Base-by-base conservation (phyloP, 2,113 vertebrate species). In the Donacobius atricapilla region DNA sequence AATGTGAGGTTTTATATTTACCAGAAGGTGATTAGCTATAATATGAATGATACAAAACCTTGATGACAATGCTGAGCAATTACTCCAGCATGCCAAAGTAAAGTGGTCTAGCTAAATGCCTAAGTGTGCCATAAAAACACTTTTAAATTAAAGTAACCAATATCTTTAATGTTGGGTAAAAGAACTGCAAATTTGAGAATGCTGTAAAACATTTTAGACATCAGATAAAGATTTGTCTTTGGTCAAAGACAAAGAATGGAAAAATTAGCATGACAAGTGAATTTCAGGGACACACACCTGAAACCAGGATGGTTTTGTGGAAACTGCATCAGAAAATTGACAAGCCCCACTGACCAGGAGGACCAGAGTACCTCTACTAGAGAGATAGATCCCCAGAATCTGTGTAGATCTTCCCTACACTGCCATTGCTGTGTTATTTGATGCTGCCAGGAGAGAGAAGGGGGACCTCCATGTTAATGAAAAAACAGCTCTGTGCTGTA, bases 91-190 rank as follows among this genome's bases (percentile, higher is more conserved):
- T 71, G 93, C 71, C 51, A 60, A 89, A 83, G 40, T 89, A 44
- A 79, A 92, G 47, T 78, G 77, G 51, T 87, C 37, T 27, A 85
- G 58, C 56, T 93, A 83, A 94, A 96, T 91, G 77, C 25, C 25
- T 56, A 81, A 61, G 47, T 75, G 71, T 45, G 56, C 40, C 37
- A 31, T 66, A 56, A 73, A 39, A 69, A 68, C 39, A 75, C 14
- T n/a, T 95, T 92, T 95, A 77, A 92, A 97, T 97, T 96, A 96
- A 96, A 79, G 51, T 44, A 93, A 39, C 65, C 37, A 86, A 83
- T 71, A 86, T 61, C 82, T 96, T 92, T 95, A 97, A 96, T 96
- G 90, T 90, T 96, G 61, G 90, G 89, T 79, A 90, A 89, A 89
- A 77, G 19, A 95, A 77, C 50, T 83, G 25, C 70, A 89, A 73